Base-by-base conservation (phyloP, 1,140 invertebrate species). In the Polypedilum pembai region DNA sequence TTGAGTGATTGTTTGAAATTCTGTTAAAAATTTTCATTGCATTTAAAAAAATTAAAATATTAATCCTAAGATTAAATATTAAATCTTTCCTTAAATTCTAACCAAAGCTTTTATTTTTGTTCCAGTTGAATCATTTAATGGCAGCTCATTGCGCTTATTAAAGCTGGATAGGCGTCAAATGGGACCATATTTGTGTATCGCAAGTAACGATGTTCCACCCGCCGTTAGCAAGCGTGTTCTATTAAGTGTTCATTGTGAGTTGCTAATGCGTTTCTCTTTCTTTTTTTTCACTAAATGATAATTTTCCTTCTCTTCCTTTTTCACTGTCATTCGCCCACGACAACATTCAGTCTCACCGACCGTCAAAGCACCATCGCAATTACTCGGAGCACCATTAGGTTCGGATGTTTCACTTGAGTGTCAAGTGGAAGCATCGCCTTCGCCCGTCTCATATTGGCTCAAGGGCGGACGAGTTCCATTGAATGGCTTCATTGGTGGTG, bases 191-290 rank as follows among this genome's bases (percentile, higher is more conserved):
- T 87, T 94, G 76, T 95, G 92, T 84, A 94, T 94, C 77, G 92
- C 92, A 40, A 92, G 89, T 79, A 94, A 94, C 82, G 93, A 94
- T 82, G 92, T 94, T 21, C 93, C 92, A 75, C 93, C 93, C 33
- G 92, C 92, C 12, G 92, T 94, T 78, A 94, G 92, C 85, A 94
- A 94, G 82, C 84, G 93, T 77, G 91, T 95, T 76, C 90, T 89
- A 73, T 85, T 94, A 65, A 91, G 91, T 81, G 92, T 95, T 74
- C 93, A 94, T 83, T 95, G 94, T 95, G 86, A 93, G 92, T 90
- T 84, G 18, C 8, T 69, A 10, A 69, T 10, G 65, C 20, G 10
- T 15, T 56, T 56, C 3, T 15, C 10, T 56, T 56, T 56, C 7
- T 12, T 8, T 56, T 56, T 17, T 12, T 8, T 56, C 1, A 69